A percentile compares a stretch with the other conserved stretches of the same genome.
Evolutionary conservation across 2,113 vertebrate species (phyloP).

Genomic region (Cygnus atratus): DNA sequence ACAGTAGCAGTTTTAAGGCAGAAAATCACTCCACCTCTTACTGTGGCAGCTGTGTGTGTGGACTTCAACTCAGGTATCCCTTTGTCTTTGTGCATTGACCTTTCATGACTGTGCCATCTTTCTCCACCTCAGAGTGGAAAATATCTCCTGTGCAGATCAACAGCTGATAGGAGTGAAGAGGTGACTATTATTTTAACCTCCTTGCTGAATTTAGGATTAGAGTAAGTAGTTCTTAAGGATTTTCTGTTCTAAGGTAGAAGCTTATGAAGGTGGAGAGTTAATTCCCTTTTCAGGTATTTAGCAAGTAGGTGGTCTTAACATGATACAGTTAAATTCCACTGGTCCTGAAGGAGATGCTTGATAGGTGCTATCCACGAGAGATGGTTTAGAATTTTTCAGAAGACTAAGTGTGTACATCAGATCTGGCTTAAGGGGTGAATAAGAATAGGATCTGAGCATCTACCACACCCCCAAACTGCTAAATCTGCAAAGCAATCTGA

Average conservation of each 20-base stretch:
- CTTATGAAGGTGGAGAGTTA: background rate
- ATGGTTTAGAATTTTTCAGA: background rate
- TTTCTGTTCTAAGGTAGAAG: slow-evolving; percentile 4
- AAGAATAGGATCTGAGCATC: background rate
- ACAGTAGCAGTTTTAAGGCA: background rate
- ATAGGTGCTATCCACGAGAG: background rate
- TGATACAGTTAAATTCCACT: background rate
- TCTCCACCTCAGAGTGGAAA: background rate
- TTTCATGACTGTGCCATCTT: background rate
- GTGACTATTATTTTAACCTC: slow-evolving; percentile 38
- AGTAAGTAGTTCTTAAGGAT: slow-evolving; percentile 13
- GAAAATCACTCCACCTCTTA: background rate
- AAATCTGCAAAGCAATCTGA: background rate
- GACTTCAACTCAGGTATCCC: background rate
- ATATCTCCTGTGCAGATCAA: background rate
- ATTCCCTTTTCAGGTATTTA: slow-evolving; percentile 26
- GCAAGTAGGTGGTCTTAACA: background rate
- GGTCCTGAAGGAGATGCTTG: background rate
- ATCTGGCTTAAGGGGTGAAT: background rate
- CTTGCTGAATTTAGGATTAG: slow-evolving; percentile 31
- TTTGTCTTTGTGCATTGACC: background rate
- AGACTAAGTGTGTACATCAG: background rate
- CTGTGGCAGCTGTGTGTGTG: background rate
- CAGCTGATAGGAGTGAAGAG: background rate
- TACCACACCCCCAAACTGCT: background rate